These are phyloP conservation scores for Marronus borbonicus DNA, from an alignment of 2,888 invertebrate genomes.

Conservation along the genomic window DNA sequence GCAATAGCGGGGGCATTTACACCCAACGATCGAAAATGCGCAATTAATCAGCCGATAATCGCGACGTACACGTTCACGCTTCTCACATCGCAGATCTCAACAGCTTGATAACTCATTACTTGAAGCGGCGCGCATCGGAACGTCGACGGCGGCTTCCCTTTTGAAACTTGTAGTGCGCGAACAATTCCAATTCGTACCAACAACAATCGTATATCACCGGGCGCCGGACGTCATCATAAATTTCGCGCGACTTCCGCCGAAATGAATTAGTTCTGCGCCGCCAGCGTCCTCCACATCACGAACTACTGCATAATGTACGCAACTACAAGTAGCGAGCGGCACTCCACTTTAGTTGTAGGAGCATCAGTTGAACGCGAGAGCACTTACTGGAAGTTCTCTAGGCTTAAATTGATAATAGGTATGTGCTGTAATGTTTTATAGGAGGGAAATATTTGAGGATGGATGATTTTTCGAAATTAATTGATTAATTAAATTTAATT, in stretches of 20 bases:
- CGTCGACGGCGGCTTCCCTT: background rate
- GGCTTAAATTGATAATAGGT: no score
- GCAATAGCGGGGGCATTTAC: no score
- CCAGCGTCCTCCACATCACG: background rate
- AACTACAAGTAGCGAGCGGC: constrained; percentile 4
- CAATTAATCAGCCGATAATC: no score
- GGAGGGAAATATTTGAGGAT: no score
- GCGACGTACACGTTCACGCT: no score
- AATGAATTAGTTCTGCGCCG: constrained; percentile 28
- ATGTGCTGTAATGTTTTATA: no score
- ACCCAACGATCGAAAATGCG: no score
- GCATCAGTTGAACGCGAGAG: background rate
- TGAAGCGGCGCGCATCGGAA: background rate
- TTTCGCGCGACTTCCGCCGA: constrained; percentile 31
- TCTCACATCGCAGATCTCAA: background rate
- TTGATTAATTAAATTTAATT: no score
- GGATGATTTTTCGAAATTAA: no score
- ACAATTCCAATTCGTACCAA: constrained; percentile 26
- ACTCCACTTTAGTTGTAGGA: background rate
- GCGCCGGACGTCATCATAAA: constrained; percentile 28
- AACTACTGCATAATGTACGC: constrained; percentile 25
- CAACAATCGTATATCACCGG: constrained; percentile 27
- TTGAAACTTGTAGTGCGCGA: constrained; percentile 16
- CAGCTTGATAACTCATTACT: background rate
- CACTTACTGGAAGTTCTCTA: no score